Base-by-base conservation (phyloP, 1,140 invertebrate genomes). In the Oryctes rhinoceros region DNA sequence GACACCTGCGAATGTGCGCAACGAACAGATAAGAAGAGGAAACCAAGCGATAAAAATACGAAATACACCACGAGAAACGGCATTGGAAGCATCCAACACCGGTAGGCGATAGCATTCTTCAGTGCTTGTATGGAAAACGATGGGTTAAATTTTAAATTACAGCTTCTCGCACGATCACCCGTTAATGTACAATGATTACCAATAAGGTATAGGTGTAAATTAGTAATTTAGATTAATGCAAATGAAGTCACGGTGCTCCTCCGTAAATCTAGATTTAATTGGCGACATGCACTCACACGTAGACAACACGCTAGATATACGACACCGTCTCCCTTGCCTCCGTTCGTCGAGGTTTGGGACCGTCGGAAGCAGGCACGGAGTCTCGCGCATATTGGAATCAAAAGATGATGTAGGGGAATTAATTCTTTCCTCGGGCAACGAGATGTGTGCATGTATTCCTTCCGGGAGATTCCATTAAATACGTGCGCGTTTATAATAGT, bases 151-250 rank as follows among this genome's bases (percentile, higher is more conserved):
- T 62, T 62, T 62, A 62, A 62, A 62, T 62, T 62, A 15, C 53
- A 62, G 53, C 53, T 62, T 15, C 53, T 62, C 53, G 53, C 53
- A 62, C 53, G 53, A n/a, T 62, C 53, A 20, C 53, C 15, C 53
- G 53, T 62, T 62, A 62, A 62, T 62, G 53, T 20, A 62, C 53
- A 62, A 71, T 35, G 24, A 76, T 49, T 44, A 24, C 37, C 11
- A 76, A 76, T 76, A 76, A 47, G 37, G 39, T 20, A 47, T 20
- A 71, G 35, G 75, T 76, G 75, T 76, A 39, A 76, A 76, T 76
- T 76, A 44, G 75, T 76, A 76, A 76, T 76, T 39, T 47, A 76
- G 75, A 76, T 76, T 76, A 76, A 76, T 76, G 35, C 47, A 76
- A 76, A 76, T 76, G 37, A 76, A 39, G 75, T 48, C 75, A 76